These are phyloP conservation scores for Chironomus tentans DNA, from an alignment of 2,888 invertebrate species.

Conservation along the genomic window DNA sequence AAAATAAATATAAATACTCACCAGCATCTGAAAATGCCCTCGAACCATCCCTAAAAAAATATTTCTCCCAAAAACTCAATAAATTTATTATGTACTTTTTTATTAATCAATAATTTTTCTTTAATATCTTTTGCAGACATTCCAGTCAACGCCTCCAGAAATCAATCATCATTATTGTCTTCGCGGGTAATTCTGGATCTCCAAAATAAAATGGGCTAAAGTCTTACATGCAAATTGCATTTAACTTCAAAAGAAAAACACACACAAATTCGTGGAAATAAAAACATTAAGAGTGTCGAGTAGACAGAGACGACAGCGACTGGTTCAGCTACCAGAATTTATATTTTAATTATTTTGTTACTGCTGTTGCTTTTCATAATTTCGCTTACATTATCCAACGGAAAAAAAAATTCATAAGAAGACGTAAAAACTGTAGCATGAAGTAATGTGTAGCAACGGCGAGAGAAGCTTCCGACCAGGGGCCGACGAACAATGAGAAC, in stretches of 20 bases:
- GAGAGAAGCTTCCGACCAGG: not conserved
- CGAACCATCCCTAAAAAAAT: no score
- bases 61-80: no score
- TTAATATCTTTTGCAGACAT: no score
- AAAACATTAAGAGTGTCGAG: not conserved
- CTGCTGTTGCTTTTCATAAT: not conserved
- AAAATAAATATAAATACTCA: no score
- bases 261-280: not conserved
- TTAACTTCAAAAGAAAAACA: not conserved
- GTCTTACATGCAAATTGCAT: not conserved
- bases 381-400: not conserved
- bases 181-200: no score
- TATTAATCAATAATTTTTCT: no score
- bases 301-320: not conserved
- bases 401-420: not conserved
- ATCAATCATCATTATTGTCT: no score
- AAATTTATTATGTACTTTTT: no score
- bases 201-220: not conserved
- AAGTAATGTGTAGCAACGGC: not conserved
- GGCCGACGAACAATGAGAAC: not conserved
- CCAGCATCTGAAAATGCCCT: no score
- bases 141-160: no score
- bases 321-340: not conserved
- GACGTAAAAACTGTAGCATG: not conserved
- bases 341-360: not conserved